Conservation (phyloP, 2,888 invertebrate genomes). For the Odontomyia ornata region DNA sequence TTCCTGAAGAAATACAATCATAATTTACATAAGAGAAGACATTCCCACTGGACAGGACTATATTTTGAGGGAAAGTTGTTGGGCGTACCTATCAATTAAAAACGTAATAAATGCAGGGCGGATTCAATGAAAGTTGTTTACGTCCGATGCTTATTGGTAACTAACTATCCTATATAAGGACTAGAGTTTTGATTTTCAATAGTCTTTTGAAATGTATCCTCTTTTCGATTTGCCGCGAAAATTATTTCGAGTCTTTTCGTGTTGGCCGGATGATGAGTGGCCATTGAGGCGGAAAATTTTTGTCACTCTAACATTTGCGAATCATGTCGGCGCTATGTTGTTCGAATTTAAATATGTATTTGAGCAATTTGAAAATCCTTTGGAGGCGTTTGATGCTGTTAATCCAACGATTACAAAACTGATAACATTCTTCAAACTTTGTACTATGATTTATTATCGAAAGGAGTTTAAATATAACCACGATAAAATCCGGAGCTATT, state of each 20-base stretch:
- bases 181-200: too few species aligned
- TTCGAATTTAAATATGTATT: slow-evolving; percentile 36
- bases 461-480: slow-evolving; percentile 32
- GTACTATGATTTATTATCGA: slow-evolving; percentile 35
- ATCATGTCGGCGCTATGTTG: not conserved
- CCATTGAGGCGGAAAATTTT: not conserved
- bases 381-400: slow-evolving; percentile 43
- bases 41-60: too few species aligned
- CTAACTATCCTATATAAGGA: not conserved
- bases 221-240: slow-evolving; percentile 25
- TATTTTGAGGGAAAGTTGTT: too few species aligned
- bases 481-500: not conserved
- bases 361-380: slow-evolving; percentile 23
- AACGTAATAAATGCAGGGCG: slow-evolving; percentile 19
- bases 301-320: not conserved
- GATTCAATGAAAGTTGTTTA: slow-evolving; percentile 17
- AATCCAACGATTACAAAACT: slow-evolving; percentile 44
- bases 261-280: slow-evolving; percentile 37
- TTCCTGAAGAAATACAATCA: too few species aligned
- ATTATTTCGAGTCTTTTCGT: slow-evolving; percentile 1
- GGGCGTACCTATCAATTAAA: slow-evolving; percentile 18
- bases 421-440: slow-evolving; percentile 45
- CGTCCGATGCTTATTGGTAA: not conserved
- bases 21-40: too few species aligned
- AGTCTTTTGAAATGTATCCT: slow-evolving; percentile 18